Evolutionary conservation across 2,888 invertebrate species (phyloP).

Genomic region (Diogma glabrata): DNA sequence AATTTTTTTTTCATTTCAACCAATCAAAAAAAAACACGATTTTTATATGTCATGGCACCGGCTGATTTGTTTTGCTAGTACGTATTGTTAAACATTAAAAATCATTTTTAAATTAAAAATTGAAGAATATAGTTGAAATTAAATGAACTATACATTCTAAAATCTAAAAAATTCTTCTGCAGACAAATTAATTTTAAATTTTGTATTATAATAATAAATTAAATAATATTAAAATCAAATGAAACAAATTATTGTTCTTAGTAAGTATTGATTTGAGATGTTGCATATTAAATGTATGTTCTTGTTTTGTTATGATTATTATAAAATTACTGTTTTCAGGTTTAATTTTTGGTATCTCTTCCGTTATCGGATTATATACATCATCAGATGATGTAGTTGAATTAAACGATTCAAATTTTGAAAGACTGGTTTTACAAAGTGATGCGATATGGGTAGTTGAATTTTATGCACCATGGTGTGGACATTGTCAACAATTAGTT

Average conservation of each 20-base stretch:
- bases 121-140: no score
- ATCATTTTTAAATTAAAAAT: no score
- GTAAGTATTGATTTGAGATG: no score
- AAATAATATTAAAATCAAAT: no score
- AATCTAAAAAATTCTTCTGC: no score
- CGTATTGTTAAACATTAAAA: background rate
- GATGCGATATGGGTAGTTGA: constrained; percentile 92
- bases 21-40: constrained; percentile 14
- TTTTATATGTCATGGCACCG: constrained; percentile 8
- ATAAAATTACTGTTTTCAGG: no score
- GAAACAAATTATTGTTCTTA: no score
- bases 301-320: no score
- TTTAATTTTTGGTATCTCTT: background rate
- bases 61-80: constrained; percentile 7
- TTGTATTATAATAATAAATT: no score
- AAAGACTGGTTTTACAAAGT: constrained; percentile 66
- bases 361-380: constrained; percentile 46
- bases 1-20: constrained; percentile 1
- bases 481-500: constrained; percentile 78
- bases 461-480: constrained; percentile 90
- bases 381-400: constrained; percentile 69
- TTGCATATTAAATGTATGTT: no score
- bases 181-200: no score
- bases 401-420: constrained; percentile 78
- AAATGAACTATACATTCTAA: no score